Evolutionary conservation across 1,140 invertebrate genomes (phyloP), one percentile per base, ranked within the genome.

Genomic region (Wasmannia auropunctata): DNA sequence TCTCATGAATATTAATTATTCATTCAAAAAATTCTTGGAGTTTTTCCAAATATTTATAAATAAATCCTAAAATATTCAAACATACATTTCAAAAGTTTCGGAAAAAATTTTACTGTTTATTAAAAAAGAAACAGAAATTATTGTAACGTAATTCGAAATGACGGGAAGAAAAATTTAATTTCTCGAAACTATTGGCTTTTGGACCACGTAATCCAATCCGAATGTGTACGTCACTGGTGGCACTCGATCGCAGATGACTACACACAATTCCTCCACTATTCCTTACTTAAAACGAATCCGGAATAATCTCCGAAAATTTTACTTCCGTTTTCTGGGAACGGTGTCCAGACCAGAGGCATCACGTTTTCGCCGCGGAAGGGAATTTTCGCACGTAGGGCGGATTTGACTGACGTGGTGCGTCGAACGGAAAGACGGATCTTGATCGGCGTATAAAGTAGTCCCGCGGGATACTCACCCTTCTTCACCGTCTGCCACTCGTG

Each of bases 401-500:
- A 87, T 90, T 90, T 87, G 87, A 90, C 91, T 89, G 89, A 91
- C 91, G 88, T 93, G 92, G 87, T 89, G 56, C 5, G 54, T 83
- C 81, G 46, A 0, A 10, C 16, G 28, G 51, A 67, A n/a, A 88
- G 80, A 43, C 16, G 34, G 63, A 49, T 25, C 63, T 76, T 25
- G 56, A 75, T 91, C 80, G 31, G 62, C 77, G 80, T 72, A 0
- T 25, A 90, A 90, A 90, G 88, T 87, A 90, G 86, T 90, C 77
- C 89, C 86, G 83, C 31, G 62, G 16, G 10, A 67, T 72, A 49
- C 88, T 92, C 93, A 96, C 96, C 96, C 94, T 96, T 95, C 91
- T 95, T 93, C 14, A 97, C 94, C 65, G 92, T 94, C 92, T 96
- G 95, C 96, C 96, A 97, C 90, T 97, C 96, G 4, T 95, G 91